Percentiles rank a stretch among this genome's conserved stretches.
phyloP scores from a whole-genome alignment of 1,140 invertebrate species.

The Centruroides vittatus region DNA sequence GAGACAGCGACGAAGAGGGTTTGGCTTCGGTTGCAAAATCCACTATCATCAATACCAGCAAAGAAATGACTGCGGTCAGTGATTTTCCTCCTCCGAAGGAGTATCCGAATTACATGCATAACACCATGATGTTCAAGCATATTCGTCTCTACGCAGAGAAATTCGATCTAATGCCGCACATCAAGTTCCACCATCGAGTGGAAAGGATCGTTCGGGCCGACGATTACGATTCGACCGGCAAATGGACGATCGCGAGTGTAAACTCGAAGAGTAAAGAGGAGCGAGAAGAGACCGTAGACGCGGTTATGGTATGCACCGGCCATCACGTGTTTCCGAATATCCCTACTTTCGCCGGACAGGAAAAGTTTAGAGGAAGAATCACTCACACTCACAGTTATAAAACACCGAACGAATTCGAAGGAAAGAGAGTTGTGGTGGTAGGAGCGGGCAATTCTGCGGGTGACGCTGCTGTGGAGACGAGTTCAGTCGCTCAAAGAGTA shows the following conservation, averaged over 20 bases:
- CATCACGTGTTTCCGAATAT: slow-evolving; percentile 9
- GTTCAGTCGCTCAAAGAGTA: slow-evolving; percentile 32
- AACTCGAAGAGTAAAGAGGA: slow-evolving; percentile 6
- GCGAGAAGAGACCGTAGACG: slow-evolving; percentile 28
- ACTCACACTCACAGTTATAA: slow-evolving; percentile 34
- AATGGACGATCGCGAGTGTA: slow-evolving; percentile 26
- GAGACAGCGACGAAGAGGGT: slow-evolving; percentile 18
- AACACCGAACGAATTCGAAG: slow-evolving; percentile 23
- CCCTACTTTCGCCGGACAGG: slow-evolving; percentile 18
- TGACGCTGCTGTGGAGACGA: slow-evolving; percentile 38
- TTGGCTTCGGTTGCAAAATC: slow-evolving; percentile 9
- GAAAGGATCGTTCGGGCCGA: slow-evolving; percentile 8
- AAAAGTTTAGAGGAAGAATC: slow-evolving; percentile 30
- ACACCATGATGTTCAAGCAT: slow-evolving; percentile 25
- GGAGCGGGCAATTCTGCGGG: slow-evolving; percentile 40
- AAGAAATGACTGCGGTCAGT: slow-evolving; percentile 21
- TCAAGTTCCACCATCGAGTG: not conserved
- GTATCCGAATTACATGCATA: slow-evolving; percentile 29
- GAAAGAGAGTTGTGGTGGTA: slow-evolving; percentile 31
- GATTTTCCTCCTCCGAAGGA: slow-evolving; percentile 29
- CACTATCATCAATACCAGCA: slow-evolving; percentile 26
- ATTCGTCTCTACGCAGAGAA: slow-evolving; percentile 18
- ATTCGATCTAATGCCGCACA: slow-evolving; percentile 7
- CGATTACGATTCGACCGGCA: slow-evolving; percentile 27
- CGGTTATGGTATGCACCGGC: slow-evolving; percentile 28